A percentile compares a stretch with the other conserved stretches of the same genome.
Evolutionary conservation across 2,797 vertebrate genomes (phyloP).

Genomic region (Setipinna tenuifilis): DNA sequence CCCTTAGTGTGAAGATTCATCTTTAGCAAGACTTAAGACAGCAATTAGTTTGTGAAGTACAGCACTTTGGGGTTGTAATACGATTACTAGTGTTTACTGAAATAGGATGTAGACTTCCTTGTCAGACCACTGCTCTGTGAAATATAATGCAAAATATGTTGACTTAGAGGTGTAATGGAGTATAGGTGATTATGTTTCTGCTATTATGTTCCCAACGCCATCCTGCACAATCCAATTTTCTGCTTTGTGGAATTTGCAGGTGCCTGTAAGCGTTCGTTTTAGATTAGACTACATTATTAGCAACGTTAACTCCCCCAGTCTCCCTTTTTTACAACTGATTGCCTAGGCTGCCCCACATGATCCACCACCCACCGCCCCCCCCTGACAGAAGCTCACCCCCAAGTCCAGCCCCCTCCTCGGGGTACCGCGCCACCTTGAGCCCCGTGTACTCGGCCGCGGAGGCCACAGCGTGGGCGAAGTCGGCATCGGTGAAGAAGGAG

Average conservation of each 20-base stretch:
- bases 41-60: not conserved
- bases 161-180: slow-evolving; percentile 11
- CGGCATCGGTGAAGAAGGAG: slow-evolving; percentile 92
- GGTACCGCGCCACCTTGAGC: slow-evolving; percentile 72
- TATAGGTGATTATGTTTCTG: slow-evolving; percentile 5
- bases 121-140: slow-evolving; percentile 10
- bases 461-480: slow-evolving; percentile 88
- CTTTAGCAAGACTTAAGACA: not conserved
- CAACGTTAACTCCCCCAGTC: not conserved
- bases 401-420: not conserved
- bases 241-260: not conserved
- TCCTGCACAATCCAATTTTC: slow-evolving; percentile 26
- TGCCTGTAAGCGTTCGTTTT: not conserved
- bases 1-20: not conserved
- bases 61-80: not conserved
- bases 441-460: slow-evolving; percentile 85
- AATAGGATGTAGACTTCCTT: slow-evolving; percentile 8
- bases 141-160: not conserved
- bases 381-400: not conserved
- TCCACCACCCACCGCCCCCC: not conserved
- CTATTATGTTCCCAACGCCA: not conserved
- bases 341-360: too few species aligned
- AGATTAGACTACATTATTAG: slow-evolving; percentile 3
- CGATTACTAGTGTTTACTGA: not conserved
- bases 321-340: not conserved